Evolutionary conservation across 2,888 invertebrate genomes (phyloP), one percentile per base, ranked within the genome.

Genomic region (Clepsis dumicolana): DNA sequence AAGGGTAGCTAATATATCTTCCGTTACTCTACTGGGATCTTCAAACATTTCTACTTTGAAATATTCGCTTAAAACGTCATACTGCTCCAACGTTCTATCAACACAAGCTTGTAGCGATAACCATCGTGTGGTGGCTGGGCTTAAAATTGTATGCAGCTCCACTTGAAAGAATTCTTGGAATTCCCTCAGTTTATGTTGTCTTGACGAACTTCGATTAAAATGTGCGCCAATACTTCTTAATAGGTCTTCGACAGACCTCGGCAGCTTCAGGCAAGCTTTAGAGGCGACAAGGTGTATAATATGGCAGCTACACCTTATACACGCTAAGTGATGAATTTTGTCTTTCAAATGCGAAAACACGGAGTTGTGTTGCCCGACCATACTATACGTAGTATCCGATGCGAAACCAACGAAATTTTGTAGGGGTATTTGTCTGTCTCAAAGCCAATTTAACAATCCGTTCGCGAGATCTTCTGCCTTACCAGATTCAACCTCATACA

Each of bases 361-460:
- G 1, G 81, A 84, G 63, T 83, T 78, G 18, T 77, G 67, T 64
- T 71, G 32, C 0, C 82, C 83, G 27, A 82, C 77, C 83, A 84
- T 83, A 8, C 74, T 74, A 64, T 83, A 83, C 18, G 80, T 83
- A 0, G 82, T 83, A 65, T 76, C 75, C 1, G 74, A 74, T 14
- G 74, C 71, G 65, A 86, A 85, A 5, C 84, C 84, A n/a, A 86
- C 74, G 24, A 85, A 71, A 50, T 85, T 82, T 64, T 73, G 59
- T 48, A 77, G 48, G 24, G 80, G 79, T 27, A 73, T 79, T 12
- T 56, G 32, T 16, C 25, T n/a, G 2, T 69, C 35, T 61, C 70
- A 8, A 50, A 75, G 65, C 72, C 72, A 71, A 57, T 14, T 64
- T 64, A 74, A 48, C 61, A 75, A 41, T 27, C 8, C 21, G 38